These are phyloP conservation scores for Hippoglossus stenolepis DNA, from an alignment of 2,113 vertebrate genomes.

Conservation along the genomic window DNA sequence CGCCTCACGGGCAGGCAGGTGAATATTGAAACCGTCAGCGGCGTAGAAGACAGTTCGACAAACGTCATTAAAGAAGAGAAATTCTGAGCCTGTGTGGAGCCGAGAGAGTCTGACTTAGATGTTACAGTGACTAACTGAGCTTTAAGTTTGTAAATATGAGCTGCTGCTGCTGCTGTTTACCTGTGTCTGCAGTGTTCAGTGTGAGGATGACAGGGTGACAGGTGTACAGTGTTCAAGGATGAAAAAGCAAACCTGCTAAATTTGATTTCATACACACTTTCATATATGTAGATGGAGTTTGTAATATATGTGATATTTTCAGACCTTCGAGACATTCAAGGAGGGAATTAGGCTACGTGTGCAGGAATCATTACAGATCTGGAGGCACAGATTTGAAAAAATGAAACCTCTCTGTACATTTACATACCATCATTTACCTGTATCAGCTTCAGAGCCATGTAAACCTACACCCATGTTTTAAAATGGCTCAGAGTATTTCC, in stretches of 20 bases:
- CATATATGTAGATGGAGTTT: slow-evolving; percentile 5
- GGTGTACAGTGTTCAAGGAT: not conserved
- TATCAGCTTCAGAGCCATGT: not conserved
- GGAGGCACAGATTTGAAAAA: no score
- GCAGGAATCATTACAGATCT: no score
- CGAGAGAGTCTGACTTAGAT: slow-evolving; percentile 29
- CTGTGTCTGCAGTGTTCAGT: not conserved
- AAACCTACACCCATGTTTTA: not conserved
- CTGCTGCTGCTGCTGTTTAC: not conserved
- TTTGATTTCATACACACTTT: not conserved
- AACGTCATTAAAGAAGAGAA: slow-evolving; percentile 52
- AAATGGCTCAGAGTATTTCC: slow-evolving; percentile 5
- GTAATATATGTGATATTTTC: slow-evolving; percentile 2
- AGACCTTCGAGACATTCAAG: not conserved
- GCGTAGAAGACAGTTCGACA: slow-evolving; percentile 25
- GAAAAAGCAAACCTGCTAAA: not conserved
- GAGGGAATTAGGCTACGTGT: not conserved
- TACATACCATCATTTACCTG: not conserved
- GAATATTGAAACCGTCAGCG: slow-evolving; percentile 57
- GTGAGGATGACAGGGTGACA: not conserved
- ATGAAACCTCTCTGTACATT: not conserved
- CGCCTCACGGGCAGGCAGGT: not conserved
- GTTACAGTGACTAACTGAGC: slow-evolving; percentile 52
- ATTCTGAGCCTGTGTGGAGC: slow-evolving; percentile 47
- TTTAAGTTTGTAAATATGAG: not conserved